phyloP scores from a whole-genome alignment of 2,888 invertebrate species.

The Coelinius sp. region DNA sequence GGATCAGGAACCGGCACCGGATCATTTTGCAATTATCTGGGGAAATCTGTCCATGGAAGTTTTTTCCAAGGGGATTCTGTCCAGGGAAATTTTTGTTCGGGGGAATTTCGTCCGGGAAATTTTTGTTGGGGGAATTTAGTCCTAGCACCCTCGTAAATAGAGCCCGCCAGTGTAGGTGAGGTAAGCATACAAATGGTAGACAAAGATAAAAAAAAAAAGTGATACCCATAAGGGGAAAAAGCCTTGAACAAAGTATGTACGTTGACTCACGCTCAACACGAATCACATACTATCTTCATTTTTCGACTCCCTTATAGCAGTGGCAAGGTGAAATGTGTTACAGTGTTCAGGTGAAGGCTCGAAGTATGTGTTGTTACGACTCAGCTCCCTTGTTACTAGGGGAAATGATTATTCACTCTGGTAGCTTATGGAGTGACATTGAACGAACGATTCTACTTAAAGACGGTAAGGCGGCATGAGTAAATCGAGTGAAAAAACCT shows the following conservation, averaged over 20 bases:
- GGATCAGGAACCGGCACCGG: no score
- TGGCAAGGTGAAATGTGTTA: conserved; percentile 32
- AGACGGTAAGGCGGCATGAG: conserved; percentile 41
- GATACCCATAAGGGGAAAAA: conserved; percentile 10
- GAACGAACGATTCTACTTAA: conserved; percentile 62
- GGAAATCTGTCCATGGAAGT: no score
- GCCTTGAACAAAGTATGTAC: conserved; percentile 7
- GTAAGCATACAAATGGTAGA: conserved; percentile 7
- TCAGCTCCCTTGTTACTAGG: conserved; percentile 60
- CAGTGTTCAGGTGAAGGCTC: conserved; percentile 47
- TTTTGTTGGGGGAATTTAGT: no score
- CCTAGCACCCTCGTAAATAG: conserved; percentile 54
- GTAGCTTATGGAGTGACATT: conserved; percentile 55
- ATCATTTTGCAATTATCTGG: no score
- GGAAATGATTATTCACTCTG: conserved; percentile 65
- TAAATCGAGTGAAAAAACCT: conserved; percentile 14
- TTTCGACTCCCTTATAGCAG: conserved; percentile 36
- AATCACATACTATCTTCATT: conserved; percentile 26
- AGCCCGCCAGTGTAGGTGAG: conserved; percentile 46
- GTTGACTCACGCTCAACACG: conserved; percentile 19
- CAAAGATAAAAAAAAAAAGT: conserved; percentile 21
- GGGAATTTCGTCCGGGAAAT: no score
- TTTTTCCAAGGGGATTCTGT: no score
- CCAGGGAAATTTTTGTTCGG: no score
- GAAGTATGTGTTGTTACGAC: conserved; percentile 57